These are phyloP conservation scores for Polydrusus pterygomalis DNA, from an alignment of 2,888 invertebrate genomes.

Conservation along the genomic window DNA sequence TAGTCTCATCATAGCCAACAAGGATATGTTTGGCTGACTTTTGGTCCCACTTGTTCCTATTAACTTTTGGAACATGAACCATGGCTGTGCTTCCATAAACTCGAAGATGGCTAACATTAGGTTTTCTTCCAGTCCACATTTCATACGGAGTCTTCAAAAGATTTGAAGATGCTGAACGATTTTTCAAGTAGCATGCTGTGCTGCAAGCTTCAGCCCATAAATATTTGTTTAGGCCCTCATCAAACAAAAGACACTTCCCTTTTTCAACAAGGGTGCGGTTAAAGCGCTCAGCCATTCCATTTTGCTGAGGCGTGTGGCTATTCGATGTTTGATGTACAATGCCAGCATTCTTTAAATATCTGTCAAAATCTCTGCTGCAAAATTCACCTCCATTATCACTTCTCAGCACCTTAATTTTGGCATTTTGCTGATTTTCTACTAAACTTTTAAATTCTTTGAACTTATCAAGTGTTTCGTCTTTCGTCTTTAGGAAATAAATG, in stretches of 20 bases:
- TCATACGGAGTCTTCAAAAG: conserved; percentile 63
- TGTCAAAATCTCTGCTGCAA: conserved; percentile 48
- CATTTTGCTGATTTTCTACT: conserved; percentile 61
- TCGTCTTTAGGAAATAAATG: conserved; percentile 58
- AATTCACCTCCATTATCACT: conserved; percentile 61
- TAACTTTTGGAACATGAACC: conserved; percentile 63
- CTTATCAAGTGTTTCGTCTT: conserved; percentile 59
- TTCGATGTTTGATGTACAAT: conserved; percentile 18
- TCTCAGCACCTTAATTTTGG: conserved; percentile 60
- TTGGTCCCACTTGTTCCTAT: conserved; percentile 62
- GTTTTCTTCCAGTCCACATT: conserved; percentile 62
- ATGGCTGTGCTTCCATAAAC: conserved; percentile 62
- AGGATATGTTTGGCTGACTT: conserved; percentile 59
- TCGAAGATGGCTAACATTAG: conserved; percentile 62
- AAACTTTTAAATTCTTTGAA: conserved; percentile 60
- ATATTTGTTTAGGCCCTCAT: conserved; percentile 57
- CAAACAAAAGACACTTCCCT: conserved; percentile 56
- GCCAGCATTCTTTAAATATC: conserved; percentile 31
- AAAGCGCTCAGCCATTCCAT: conserved; percentile 37
- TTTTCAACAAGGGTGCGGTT: conserved; percentile 47
- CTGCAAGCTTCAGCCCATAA: conserved; percentile 61
- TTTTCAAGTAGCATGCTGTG: conserved; percentile 59
- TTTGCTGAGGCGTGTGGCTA: conserved; percentile 38
- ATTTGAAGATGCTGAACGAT: conserved; percentile 48
- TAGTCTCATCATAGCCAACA: conserved; percentile 60